phyloP scores from a whole-genome alignment of 2,888 invertebrate species.

The Ormyrus labotus region DNA sequence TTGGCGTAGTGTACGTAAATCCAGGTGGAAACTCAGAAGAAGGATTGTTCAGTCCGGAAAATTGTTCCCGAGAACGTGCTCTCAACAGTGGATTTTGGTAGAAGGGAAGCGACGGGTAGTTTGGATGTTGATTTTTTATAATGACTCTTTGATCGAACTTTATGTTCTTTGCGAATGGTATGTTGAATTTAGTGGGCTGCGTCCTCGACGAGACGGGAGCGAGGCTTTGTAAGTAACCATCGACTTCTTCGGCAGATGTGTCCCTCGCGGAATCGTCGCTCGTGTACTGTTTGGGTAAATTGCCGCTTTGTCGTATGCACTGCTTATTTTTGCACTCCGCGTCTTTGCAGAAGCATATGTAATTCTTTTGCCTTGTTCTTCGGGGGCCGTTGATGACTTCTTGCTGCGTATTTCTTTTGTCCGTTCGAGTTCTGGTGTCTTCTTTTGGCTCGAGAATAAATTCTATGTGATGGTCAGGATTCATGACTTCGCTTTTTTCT shows the following conservation, averaged over 20 bases:
- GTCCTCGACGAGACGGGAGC: not conserved
- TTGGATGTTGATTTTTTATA: conserved; percentile 1
- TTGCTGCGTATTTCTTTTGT: not conserved
- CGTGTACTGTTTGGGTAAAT: not conserved
- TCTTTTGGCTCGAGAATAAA: not conserved
- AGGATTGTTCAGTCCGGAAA: not conserved
- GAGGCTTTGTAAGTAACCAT: not conserved
- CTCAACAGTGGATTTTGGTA: not conserved
- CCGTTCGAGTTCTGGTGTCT: not conserved
- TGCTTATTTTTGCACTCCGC: conserved; percentile 36
- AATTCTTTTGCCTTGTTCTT: conserved; percentile 56
- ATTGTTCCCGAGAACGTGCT: not conserved
- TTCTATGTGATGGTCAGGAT: conserved; percentile 1
- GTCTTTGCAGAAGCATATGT: conserved; percentile 63
- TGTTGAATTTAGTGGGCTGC: conserved; percentile 59
- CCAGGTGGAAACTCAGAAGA: not conserved
- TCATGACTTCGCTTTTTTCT: not conserved
- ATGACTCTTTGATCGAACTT: conserved; percentile 57
- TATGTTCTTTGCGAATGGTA: conserved; percentile 57
- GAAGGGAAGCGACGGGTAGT: conserved; percentile 17
- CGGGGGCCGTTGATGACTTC: conserved; percentile 6
- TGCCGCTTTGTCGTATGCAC: conserved; percentile 3
- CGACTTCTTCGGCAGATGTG: conserved; percentile 8
- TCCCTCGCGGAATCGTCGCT: conserved; percentile 1
- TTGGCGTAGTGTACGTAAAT: not conserved